Base-by-base conservation (phyloP, 1,140 invertebrate species). In the Aricia agestis region DNA sequence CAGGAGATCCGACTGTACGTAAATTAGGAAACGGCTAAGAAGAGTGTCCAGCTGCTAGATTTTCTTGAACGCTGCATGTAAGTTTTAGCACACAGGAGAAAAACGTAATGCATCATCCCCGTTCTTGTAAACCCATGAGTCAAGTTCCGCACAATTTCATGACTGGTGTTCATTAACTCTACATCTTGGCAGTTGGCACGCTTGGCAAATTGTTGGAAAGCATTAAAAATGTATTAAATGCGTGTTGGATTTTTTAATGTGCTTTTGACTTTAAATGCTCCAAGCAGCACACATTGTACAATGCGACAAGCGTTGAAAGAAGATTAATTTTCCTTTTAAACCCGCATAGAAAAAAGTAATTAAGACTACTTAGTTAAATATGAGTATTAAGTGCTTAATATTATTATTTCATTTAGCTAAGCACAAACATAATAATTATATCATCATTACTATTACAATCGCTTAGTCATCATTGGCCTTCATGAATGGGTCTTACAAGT, bases 161-260 rank as follows among this genome's bases (percentile, higher is more conserved):
- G 45, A 52, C 45, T 52, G 11, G 66, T 65, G 19, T 71, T 31
- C 63, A 71, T 66, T 57, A 52, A 52, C 41, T 57, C 52, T 71
- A 42, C n/a, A n/a, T 68, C 57, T 68, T 9, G 42, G 45, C 45
- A 52, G 15, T 68, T 9, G 42, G 45, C 45, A 52, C 45, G 45
- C 9, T 52, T 52, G 45, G 45, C 45, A 52, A 52, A 52, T 52
- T 52, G 45, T 52, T 52, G 45, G 45, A 52, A 52, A 52, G 45
- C 45, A 52, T 52, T 52, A 52, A 52, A 52, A 52, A 9, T 52
- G 13, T 52, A 52, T 52, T 11, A 52, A 52, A 5, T 9, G 10
- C 45, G 17, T 57, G 31, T 13, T 25, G 25, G 1, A 25, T 25
- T 42, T 45, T 13, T 52, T 52, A 1, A 52, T 52, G 45, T 52